These are phyloP conservation scores for Brachypodius melanocephalos DNA, from an alignment of 2,113 vertebrate species.

Conservation along the genomic window DNA sequence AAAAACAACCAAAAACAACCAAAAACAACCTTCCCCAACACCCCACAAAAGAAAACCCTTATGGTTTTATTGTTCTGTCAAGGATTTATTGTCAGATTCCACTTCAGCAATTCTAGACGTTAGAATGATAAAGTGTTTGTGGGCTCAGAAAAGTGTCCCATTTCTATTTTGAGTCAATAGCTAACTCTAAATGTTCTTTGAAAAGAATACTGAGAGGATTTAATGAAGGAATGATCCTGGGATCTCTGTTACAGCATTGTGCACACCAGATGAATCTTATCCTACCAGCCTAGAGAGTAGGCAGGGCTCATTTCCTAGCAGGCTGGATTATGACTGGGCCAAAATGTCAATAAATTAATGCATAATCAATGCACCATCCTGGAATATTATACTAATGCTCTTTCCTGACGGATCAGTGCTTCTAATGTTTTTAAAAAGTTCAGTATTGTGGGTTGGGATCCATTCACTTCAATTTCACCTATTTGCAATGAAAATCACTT, in stretches of 20 bases:
- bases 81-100: constrained; percentile 39
- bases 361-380: neutral
- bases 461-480: neutral
- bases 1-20: neutral
- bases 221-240: neutral
- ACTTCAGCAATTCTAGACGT: constrained; percentile 18
- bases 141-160: neutral
- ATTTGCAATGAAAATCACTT: neutral
- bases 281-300: neutral
- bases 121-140: constrained; percentile 17
- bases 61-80: constrained; percentile 23
- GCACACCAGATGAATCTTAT: neutral
- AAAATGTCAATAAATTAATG: neutral
- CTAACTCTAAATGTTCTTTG: neutral
- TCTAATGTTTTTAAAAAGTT: neutral
- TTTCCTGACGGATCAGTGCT: neutral
- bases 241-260: neutral
- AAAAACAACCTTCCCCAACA: neutral
- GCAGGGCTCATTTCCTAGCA: neutral
- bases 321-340: neutral
- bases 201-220: neutral
- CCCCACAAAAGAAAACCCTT: neutral
- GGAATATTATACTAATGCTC: neutral
- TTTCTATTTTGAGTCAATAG: constrained; percentile 10
- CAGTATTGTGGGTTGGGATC: neutral